A percentile compares a stretch with the other conserved stretches of the same genome.
Evolutionary conservation across 2,888 invertebrate genomes (phyloP).

Genomic region (Catocala sponsa): DNA sequence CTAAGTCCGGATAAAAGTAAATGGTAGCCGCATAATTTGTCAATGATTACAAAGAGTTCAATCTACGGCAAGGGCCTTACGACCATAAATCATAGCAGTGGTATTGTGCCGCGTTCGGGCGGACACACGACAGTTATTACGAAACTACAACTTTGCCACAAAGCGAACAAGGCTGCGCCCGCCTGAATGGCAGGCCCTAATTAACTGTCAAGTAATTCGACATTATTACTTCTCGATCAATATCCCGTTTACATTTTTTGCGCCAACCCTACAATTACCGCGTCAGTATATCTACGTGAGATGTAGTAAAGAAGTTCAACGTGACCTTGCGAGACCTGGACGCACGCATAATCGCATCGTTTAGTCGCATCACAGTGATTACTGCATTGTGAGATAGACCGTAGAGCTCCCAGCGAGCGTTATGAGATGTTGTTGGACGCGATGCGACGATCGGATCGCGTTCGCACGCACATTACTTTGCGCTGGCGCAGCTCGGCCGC

Average conservation of each 20-base stretch:
- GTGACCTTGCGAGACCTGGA: slow-evolving; percentile 27
- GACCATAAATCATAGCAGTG: slow-evolving; percentile 77
- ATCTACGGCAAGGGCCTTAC: slow-evolving; percentile 64
- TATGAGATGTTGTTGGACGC: slow-evolving; percentile 58
- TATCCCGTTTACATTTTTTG: slow-evolving; percentile 55
- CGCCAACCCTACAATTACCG: slow-evolving; percentile 46
- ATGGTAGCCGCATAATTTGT: slow-evolving; percentile 80
- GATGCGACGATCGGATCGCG: slow-evolving; percentile 77
- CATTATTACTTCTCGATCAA: slow-evolving; percentile 69
- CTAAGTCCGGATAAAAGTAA: slow-evolving; percentile 68
- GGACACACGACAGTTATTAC: slow-evolving; percentile 77
- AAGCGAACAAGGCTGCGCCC: slow-evolving; percentile 69
- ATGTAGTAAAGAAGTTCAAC: slow-evolving; percentile 7
- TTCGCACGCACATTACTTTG: slow-evolving; percentile 86
- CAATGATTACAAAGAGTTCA: slow-evolving; percentile 79
- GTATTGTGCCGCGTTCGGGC: slow-evolving; percentile 64
- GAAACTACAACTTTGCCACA: slow-evolving; percentile 73
- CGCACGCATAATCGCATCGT: slow-evolving; percentile 36
- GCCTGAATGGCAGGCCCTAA: slow-evolving; percentile 81
- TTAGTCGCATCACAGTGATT: slow-evolving; percentile 62
- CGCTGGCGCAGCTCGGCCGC: slow-evolving; percentile 62
- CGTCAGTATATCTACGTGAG: slow-evolving; percentile 9
- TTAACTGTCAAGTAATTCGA: slow-evolving; percentile 85
- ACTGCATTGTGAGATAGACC: slow-evolving; percentile 61
- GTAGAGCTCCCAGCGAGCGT: slow-evolving; percentile 57